Evolutionary conservation across 2,797 vertebrate genomes (phyloP), one percentile per base, ranked within the genome.

Genomic region (Lepus townsendii): DNA sequence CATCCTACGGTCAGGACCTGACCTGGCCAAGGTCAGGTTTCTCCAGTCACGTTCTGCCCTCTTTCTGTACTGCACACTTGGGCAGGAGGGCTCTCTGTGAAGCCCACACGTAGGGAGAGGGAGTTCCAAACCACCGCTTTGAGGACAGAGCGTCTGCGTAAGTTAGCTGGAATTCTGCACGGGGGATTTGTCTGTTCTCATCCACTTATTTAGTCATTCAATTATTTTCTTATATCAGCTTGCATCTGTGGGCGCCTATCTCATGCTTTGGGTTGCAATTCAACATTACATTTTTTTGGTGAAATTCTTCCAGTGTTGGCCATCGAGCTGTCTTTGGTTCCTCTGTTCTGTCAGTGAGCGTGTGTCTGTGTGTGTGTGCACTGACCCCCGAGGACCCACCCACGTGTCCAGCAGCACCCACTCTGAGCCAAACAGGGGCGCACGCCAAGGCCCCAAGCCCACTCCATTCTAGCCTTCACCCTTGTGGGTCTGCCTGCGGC

Each of bases 1-100:
- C 42, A 24, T 20, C 2, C 2, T 3, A 5, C 16, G 3, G 0
- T 17, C 77, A 17, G 2, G 68, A 5, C 3, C 35, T 35, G n/a
- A 4, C 79, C 30, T 7, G 27, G 20, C 54, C 7, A 14, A 42
- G 22, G 63, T 30, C 78, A 16, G 42, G 22, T 22, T 76, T 76
- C 72, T 42, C 32, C 47, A 38, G 8, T 47, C 42, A 47, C 8
- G 8, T 32, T 26, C 1, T 11, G 5, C 6, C 3, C 7, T 26
- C 24, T 57, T 73, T 47, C 52, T 24, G 9, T 1, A 7, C 19
- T 0, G 22, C 10, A n/a, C 10, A 2, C 79, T 42, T 20, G 2
- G 54, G 35, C 30, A 38, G 32, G 38, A 47, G 1, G 30, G 27
- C 17, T 1, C 17, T 24, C 1, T 2, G 19, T 3, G 8, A 14